Evolutionary conservation across 1,140 invertebrate genomes (phyloP).

Genomic region (Paralvinella palmiformis): DNA sequence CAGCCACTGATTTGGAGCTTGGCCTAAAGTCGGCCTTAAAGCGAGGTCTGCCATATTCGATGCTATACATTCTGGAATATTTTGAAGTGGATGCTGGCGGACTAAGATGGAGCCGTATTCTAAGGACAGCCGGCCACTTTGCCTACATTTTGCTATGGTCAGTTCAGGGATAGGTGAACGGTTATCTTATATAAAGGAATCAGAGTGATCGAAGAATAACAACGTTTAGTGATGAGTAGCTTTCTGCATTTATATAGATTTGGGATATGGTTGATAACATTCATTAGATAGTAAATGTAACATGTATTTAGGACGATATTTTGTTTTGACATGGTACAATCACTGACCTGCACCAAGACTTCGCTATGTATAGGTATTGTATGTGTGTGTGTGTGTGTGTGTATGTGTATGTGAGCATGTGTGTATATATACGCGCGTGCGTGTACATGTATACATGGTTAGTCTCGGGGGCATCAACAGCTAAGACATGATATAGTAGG

Average conservation of each 20-base stretch:
- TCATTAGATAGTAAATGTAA: not conserved
- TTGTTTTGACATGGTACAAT: not conserved
- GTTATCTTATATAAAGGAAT: not conserved
- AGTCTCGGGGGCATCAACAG: too few relatives aligned
- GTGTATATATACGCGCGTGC: too few relatives aligned
- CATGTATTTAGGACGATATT: not conserved
- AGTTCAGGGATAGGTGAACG: not conserved
- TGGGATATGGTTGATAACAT: not conserved
- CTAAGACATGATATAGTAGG: too few relatives aligned
- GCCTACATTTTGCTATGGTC: slow-evolving; percentile 33
- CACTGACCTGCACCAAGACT: not conserved
- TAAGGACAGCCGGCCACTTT: slow-evolving; percentile 30
- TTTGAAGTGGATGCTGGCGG: slow-evolving; percentile 30
- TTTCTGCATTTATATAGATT: not conserved
- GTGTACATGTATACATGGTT: too few relatives aligned
- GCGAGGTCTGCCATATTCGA: slow-evolving; percentile 31
- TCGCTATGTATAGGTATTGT: too few relatives aligned
- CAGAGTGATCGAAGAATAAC: too few relatives aligned
- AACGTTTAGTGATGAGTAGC: not conserved
- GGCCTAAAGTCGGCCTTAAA: slow-evolving; percentile 21
- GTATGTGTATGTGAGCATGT: too few relatives aligned
- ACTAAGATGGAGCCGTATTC: slow-evolving; percentile 30
- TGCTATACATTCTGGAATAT: slow-evolving; percentile 31
- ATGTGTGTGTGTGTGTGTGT: too few relatives aligned
- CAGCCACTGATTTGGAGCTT: slow-evolving; percentile 24